Evolutionary conservation across 2,113 vertebrate species (phyloP).

Genomic region (Gobiocypris rarus): DNA sequence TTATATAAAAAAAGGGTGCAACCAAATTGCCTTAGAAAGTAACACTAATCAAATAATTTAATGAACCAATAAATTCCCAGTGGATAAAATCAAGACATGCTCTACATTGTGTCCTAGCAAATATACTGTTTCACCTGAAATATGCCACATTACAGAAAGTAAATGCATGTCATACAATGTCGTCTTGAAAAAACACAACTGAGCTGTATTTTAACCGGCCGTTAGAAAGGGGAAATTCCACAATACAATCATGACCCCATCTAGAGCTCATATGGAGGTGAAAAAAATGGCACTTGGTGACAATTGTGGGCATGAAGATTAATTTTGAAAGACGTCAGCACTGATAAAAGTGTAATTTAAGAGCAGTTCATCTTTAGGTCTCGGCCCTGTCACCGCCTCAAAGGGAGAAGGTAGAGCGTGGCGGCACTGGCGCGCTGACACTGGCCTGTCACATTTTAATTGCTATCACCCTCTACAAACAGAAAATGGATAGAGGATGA

Average conservation of each 20-base stretch:
- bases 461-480: slow-evolving; percentile 9
- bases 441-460: slow-evolving; percentile 36
- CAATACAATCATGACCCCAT: background rate
- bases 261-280: slow-evolving; percentile 1
- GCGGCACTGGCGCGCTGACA: background rate
- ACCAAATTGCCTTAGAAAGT: background rate
- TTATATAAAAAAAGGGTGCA: too few species aligned
- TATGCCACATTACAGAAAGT: background rate
- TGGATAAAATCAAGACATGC: background rate
- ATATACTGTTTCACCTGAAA: background rate
- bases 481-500: background rate
- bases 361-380: slow-evolving; percentile 18
- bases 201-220: background rate
- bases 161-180: background rate
- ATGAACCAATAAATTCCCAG: background rate
- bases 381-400: background rate
- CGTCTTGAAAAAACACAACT: background rate
- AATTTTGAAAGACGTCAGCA: slow-evolving; percentile 33
- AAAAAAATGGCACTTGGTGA: background rate
- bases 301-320: background rate
- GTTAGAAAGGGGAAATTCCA: background rate
- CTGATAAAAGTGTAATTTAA: slow-evolving; percentile 28
- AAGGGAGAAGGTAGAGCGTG: background rate
- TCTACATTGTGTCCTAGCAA: background rate
- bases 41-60: background rate